Conservation (phyloP, 2,113 vertebrate genomes). For the Syrrhaptes paradoxus region DNA sequence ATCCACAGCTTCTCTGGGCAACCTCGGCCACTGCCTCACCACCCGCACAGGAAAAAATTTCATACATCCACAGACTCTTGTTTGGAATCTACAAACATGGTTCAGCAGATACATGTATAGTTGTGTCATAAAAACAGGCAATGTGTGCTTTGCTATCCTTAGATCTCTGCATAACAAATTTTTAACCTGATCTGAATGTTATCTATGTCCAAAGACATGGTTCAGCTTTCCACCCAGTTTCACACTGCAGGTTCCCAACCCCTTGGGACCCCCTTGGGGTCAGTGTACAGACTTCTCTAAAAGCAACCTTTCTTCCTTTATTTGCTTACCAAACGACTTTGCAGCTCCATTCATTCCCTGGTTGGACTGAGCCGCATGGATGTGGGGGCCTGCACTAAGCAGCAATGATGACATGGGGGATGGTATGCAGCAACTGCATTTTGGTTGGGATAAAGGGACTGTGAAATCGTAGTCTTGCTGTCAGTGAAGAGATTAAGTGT, state of each 20-base stretch:
- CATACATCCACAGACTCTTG: neutral
- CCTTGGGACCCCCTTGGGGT: neutral
- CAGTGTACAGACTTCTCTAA: neutral
- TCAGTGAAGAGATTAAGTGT: neutral
- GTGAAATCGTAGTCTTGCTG: rapidly evolving
- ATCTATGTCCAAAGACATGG: neutral
- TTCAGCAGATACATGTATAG: neutral
- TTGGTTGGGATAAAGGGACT: neutral
- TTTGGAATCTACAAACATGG: neutral
- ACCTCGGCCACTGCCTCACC: too few relatives aligned
- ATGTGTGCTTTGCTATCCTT: neutral
- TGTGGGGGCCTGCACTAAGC: rapidly evolving
- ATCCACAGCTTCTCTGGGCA: too few relatives aligned
- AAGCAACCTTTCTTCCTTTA: neutral
- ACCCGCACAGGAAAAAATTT: too few relatives aligned
- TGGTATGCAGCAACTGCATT: neutral
- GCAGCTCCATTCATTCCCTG: neutral
- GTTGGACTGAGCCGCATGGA: neutral
- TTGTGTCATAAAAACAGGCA: neutral
- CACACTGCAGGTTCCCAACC: neutral
- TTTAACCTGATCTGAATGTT: neutral
- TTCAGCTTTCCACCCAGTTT: neutral
- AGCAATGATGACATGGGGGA: neutral
- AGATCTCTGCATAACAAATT: neutral
- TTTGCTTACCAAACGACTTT: neutral